Evolutionary conservation across 2,797 vertebrate species (phyloP).

Genomic region (Sebastiscus tertius): DNA sequence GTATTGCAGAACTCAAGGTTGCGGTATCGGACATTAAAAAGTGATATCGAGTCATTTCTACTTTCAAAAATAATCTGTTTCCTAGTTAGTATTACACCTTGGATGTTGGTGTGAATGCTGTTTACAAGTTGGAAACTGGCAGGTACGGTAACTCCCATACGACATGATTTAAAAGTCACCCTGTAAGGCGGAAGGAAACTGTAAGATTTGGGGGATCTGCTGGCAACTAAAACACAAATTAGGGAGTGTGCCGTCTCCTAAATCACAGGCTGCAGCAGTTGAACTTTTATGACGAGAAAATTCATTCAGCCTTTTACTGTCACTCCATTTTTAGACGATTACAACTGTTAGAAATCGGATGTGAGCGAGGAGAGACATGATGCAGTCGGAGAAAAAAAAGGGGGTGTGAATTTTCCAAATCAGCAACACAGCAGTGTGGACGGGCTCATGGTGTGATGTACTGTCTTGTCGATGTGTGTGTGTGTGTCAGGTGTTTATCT

Average conservation of each 20-base stretch:
- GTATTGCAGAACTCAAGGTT: too few species aligned
- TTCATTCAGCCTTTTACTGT: not conserved
- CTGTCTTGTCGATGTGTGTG: conserved; percentile 10
- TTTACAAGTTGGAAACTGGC: too few species aligned
- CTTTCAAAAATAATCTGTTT: too few species aligned
- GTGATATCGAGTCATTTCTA: too few species aligned
- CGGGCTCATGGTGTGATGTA: conserved; percentile 16
- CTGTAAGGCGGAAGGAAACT: too few species aligned
- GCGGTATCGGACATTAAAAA: too few species aligned
- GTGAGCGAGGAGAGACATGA: not conserved
- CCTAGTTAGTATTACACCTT: too few species aligned
- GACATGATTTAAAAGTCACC: too few species aligned
- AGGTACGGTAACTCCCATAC: too few species aligned
- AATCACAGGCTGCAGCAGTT: not conserved
- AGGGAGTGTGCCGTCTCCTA: not conserved
- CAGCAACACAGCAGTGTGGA: conserved; percentile 14
- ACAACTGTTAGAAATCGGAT: not conserved
- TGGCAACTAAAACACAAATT: not conserved
- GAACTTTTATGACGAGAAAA: not conserved
- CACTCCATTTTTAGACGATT: not conserved
- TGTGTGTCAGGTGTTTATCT: conserved; percentile 1
- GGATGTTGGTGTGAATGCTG: too few species aligned
- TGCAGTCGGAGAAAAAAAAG: not conserved
- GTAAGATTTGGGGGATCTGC: not conserved
- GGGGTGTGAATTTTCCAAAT: conserved; percentile 21